Conservation (phyloP, 1,140 invertebrate species). For the Ceratosolen solmsi region DNA sequence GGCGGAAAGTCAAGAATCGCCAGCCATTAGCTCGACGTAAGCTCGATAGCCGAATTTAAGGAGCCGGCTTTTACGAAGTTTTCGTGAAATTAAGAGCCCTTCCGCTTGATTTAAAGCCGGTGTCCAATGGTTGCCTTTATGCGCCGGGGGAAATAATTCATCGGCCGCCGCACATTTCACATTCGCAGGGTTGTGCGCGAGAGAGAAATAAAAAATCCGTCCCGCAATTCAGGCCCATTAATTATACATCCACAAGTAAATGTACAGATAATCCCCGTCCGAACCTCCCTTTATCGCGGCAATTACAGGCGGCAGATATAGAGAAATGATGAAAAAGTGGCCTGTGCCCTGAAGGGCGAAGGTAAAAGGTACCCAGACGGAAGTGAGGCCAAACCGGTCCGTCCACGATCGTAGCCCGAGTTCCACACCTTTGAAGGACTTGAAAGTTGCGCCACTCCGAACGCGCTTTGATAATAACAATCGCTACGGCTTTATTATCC, state of each 20-base stretch:
- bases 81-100: neutral
- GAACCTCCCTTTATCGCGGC: slow-evolving; percentile 6
- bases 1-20: neutral
- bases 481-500: neutral
- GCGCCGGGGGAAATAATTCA: slow-evolving; percentile 7
- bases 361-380: slow-evolving; percentile 1
- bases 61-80: neutral
- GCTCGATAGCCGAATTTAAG: slow-evolving; percentile 13
- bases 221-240: neutral
- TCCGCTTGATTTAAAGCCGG: neutral
- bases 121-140: neutral
- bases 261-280: neutral
- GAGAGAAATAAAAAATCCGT: neutral
- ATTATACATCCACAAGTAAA: slow-evolving; percentile 11
- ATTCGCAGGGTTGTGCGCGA: neutral
- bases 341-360: neutral
- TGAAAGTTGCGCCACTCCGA: neutral
- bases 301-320: slow-evolving; percentile 12
- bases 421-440: neutral
- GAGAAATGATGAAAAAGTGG: slow-evolving; percentile 23
- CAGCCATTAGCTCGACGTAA: neutral
- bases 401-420: neutral
- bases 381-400: neutral
- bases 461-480: neutral
- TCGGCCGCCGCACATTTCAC: neutral